A percentile compares a stretch with the other conserved stretches of the same genome.
Conservation (phyloP, 2,797 vertebrate species). For the Leptoclinus maculatus region DNA sequence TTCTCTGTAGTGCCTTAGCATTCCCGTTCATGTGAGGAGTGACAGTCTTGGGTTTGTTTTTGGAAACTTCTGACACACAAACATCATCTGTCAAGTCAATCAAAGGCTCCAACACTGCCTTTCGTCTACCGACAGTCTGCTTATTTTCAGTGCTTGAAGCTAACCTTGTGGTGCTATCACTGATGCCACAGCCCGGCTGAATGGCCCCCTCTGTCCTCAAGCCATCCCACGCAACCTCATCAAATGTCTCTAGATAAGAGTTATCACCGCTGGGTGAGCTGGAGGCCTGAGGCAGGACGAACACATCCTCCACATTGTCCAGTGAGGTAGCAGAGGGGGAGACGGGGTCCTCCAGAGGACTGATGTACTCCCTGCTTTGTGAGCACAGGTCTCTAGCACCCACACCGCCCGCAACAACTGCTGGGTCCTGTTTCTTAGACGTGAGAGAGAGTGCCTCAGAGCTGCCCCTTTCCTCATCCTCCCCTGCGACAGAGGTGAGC, state of each 20-base stretch:
- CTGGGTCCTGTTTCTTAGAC: constrained; percentile 68
- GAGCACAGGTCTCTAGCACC: constrained; percentile 55
- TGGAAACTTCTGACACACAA: constrained; percentile 33
- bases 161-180: constrained; percentile 25
- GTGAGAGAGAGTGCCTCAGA: constrained; percentile 68
- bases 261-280: constrained; percentile 72
- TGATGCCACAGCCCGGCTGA: constrained; percentile 38
- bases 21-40: constrained; percentile 71
- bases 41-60: constrained; percentile 47
- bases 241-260: constrained; percentile 43
- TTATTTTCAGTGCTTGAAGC: constrained; percentile 45
- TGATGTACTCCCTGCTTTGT: constrained; percentile 72
- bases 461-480: constrained; percentile 40
- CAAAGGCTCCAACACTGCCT: constrained; percentile 42
- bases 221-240: constrained; percentile 39
- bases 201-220: constrained; percentile 35
- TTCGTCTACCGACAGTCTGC: constrained; percentile 26
- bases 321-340: constrained; percentile 80
- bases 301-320: constrained; percentile 73
- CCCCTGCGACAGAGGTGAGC: constrained; percentile 1
- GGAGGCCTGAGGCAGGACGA: constrained; percentile 78
- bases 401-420: constrained; percentile 30
- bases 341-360: constrained; percentile 78
- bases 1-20: constrained; percentile 56
- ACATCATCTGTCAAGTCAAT: constrained; percentile 61